phyloP scores from a whole-genome alignment of 2,113 vertebrate genomes.

The Mustela nigripes region DNA sequence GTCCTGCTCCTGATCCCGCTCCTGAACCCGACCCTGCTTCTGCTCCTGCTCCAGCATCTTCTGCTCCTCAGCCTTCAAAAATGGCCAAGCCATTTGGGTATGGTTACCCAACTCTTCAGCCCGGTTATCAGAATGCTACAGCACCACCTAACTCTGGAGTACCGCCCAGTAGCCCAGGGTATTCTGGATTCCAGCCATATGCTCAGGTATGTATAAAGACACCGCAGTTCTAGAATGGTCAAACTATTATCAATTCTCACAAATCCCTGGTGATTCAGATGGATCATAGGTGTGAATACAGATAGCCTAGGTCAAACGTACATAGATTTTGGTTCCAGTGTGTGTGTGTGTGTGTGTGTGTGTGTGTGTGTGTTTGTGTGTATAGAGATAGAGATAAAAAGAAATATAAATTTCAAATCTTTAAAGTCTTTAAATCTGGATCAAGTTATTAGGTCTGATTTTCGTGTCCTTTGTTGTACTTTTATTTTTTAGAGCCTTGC shows the following conservation, averaged over 20 bases:
- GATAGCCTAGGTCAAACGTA: not conserved
- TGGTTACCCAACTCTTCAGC: constrained; percentile 93
- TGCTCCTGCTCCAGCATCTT: constrained; percentile 82
- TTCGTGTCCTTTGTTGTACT: not conserved
- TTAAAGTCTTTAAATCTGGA: not conserved
- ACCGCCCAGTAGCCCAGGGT: constrained; percentile 85
- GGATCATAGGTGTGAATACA: not conserved
- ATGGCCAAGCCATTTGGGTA: constrained; percentile 92
- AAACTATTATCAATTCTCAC: not conserved
- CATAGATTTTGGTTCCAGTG: not conserved
- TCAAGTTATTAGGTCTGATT: not conserved
- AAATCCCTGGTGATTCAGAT: not conserved
- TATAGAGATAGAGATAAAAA: not conserved
- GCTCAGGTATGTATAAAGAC: constrained; percentile 85
- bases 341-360: not conserved
- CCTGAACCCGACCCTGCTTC: constrained; percentile 83
- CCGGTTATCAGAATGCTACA: constrained; percentile 91
- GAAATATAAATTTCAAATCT: not conserved
- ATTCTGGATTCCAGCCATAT: constrained; percentile 90
- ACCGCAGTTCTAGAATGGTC: not conserved
- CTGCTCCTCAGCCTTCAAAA: constrained; percentile 87
- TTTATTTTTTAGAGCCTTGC: constrained; percentile 18
- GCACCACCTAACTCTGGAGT: constrained; percentile 83
- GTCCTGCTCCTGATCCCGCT: constrained; percentile 86
- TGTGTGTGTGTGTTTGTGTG: not conserved